Evolutionary conservation across 2,797 vertebrate genomes (phyloP), one percentile per base, ranked within the genome.

Genomic region (Cercopithecus neglectus): DNA sequence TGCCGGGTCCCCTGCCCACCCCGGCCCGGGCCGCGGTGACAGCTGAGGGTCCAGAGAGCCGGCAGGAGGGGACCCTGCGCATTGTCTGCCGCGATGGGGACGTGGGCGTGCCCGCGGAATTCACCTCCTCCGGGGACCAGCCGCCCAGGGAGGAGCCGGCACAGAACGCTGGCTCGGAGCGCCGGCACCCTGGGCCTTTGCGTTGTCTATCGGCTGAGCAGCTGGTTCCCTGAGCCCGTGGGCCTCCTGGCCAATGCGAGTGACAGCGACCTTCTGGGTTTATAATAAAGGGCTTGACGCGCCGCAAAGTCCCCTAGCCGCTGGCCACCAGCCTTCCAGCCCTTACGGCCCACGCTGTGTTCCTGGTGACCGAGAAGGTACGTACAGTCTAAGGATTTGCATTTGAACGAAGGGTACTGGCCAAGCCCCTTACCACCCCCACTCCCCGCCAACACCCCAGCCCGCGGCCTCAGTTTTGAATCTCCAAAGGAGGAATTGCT

Each of bases 21-120:
- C 87, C 44, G 3, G 24, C 48, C 28, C 14, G 4, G 11, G 59
- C 76, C 26, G 53, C 46, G 12, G 75, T 53, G 92, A 89, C 92
- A 91, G 95, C 88, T 7, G n/a, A 55, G 74, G 44, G n/a, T 6
- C 50, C 8, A 1, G 75, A 24, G 36, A 48, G 57, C 5, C 48
- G 26, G 57, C 74, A 0, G 83, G 46, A 22, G 67, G 70, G 33
- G 81, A 41, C 64, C 75, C 55, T 13, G 64, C 61, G 92, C 89
- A 5, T n/a, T 91, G 92, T 91, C 79, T 41, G 78, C 57, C 2
- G 70, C 81, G 22, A n/a, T 16, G 67, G 86, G 94, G 95, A 79
- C 93, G 97, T 92, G 96, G 96, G 92, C 75, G 92, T 89, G 94
- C 94, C 92, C 16, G 30, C 44, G 5, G 44, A 39, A 24, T 19